Percentiles rank a stretch among this genome's conserved stretches.
These are phyloP conservation scores for Murina feae DNA, from an alignment of 2,113 vertebrate species.

Conservation along the genomic window DNA sequence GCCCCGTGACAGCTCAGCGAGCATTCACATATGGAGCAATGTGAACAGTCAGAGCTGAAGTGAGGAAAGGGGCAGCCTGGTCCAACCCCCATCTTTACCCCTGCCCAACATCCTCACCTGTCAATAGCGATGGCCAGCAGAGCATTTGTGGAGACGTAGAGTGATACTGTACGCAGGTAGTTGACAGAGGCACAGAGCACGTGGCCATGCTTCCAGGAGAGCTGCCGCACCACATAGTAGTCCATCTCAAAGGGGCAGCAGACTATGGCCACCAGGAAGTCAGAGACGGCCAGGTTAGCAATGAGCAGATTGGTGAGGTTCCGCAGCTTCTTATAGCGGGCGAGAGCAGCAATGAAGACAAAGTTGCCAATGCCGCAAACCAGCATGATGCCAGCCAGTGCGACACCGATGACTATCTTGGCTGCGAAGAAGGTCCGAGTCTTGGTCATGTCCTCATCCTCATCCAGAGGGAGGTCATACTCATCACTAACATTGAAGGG, in stretches of 20 bases:
- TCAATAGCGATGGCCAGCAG: conserved; percentile 95
- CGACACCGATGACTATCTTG: conserved; percentile 89
- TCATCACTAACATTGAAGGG: conserved; percentile 86
- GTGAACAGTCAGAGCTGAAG: background rate
- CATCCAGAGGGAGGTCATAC: conserved; percentile 88
- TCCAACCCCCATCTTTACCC: background rate
- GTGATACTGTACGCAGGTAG: conserved; percentile 92
- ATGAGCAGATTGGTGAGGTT: conserved; percentile 98
- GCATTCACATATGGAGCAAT: background rate
- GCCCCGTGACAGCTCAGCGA: background rate
- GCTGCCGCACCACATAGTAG: conserved; percentile 94
- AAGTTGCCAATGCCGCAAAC: conserved; percentile 93
- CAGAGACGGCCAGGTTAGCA: conserved; percentile 95
- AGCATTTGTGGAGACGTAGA: conserved; percentile 96
- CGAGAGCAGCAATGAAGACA: conserved; percentile 90
- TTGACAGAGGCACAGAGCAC: conserved; percentile 92
- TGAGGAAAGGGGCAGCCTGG: background rate
- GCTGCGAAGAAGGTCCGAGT: conserved; percentile 92
- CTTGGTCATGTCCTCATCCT: conserved; percentile 90
- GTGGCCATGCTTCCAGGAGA: conserved; percentile 94
- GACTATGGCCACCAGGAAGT: conserved; percentile 94
- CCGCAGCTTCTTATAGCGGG: conserved; percentile 93
- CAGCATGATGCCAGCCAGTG: conserved; percentile 91
- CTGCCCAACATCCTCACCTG: conserved; percentile 80
- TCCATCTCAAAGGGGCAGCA: conserved; percentile 98